A percentile compares a stretch with the other conserved stretches of the same genome.
These are phyloP conservation scores for Pangasius mekongensis DNA, from an alignment of 2,797 vertebrate genomes.

Conservation along the genomic window DNA sequence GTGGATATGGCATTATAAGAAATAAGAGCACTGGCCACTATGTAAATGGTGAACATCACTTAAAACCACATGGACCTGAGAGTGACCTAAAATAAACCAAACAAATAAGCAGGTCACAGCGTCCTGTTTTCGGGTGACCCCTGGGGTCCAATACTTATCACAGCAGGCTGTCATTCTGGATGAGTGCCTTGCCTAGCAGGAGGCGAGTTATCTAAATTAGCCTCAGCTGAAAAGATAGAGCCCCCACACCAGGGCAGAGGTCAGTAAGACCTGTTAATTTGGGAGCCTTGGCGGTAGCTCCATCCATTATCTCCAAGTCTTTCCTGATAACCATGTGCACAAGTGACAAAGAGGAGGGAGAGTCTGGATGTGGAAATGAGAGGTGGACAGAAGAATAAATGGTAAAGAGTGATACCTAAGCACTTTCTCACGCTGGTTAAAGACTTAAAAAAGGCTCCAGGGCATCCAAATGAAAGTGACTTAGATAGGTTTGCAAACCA, in stretches of 20 bases:
- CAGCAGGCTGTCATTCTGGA: constrained; percentile 63
- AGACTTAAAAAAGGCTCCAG: not conserved
- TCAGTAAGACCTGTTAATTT: constrained; percentile 76
- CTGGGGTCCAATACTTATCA: constrained; percentile 72
- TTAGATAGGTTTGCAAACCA: not conserved
- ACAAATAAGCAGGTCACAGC: constrained; percentile 68
- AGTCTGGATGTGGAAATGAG: constrained; percentile 70
- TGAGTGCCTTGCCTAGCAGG: constrained; percentile 71
- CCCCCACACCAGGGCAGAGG: constrained; percentile 73
- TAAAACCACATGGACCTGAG: constrained; percentile 67
- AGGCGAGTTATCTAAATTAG: constrained; percentile 74
- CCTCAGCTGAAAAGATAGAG: constrained; percentile 80
- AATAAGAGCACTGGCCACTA: constrained; percentile 21
- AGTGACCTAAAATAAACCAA: constrained; percentile 68
- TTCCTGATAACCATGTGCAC: constrained; percentile 79
- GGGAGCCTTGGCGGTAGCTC: constrained; percentile 74
- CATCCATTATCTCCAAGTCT: constrained; percentile 77
- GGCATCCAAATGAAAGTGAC: not conserved
- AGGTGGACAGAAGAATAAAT: constrained; percentile 60
- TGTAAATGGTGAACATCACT: constrained; percentile 66
- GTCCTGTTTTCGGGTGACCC: constrained; percentile 73
- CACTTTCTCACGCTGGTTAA: constrained; percentile 34
- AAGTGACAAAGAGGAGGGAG: constrained; percentile 71
- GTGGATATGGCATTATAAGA: constrained; percentile 36
- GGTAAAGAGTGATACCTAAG: constrained; percentile 44